Conservation (phyloP, 2,888 invertebrate genomes). For the Caenorhabditis sinica region DNA sequence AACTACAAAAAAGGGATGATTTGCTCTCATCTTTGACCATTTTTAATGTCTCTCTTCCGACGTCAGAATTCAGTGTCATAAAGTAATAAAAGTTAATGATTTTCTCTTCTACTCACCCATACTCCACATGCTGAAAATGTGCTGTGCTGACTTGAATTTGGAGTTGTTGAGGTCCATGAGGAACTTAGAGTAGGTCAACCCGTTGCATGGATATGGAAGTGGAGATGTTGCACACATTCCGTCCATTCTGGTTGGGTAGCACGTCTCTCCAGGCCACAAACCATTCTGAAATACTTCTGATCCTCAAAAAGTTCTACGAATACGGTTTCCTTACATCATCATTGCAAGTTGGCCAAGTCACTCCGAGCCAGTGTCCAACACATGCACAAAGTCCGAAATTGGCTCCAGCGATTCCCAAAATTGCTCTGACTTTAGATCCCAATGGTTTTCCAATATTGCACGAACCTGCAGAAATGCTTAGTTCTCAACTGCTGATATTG, state of each 20-base stretch:
- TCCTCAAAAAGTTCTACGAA: neutral
- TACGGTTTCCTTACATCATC: constrained; percentile 41
- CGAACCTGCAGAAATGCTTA: constrained; percentile 15
- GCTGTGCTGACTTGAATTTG: constrained; percentile 53
- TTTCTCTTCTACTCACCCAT: constrained; percentile 47
- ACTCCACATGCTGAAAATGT: constrained; percentile 72
- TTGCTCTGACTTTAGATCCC: constrained; percentile 65
- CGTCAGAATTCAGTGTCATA: constrained; percentile 10
- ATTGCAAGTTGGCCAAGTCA: constrained; percentile 71
- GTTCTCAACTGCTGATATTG: neutral
- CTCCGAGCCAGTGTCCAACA: constrained; percentile 61
- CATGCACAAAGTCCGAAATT: constrained; percentile 78
- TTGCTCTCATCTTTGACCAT: constrained; percentile 34
- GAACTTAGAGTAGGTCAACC: constrained; percentile 63
- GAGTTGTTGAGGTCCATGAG: constrained; percentile 63
- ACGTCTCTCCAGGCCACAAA: constrained; percentile 71
- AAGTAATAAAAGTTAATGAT: constrained; percentile 21
- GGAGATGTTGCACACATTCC: constrained; percentile 61
- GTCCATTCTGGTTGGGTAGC: constrained; percentile 40
- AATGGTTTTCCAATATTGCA: constrained; percentile 74
- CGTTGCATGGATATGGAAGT: constrained; percentile 59
- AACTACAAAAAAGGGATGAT: neutral
- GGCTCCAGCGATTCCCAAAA: constrained; percentile 76
- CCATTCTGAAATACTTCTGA: constrained; percentile 67
- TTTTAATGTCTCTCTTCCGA: constrained; percentile 21